Evolutionary conservation across 2,113 vertebrate genomes (phyloP), one percentile per base, ranked within the genome.

Genomic region (Urocitellus parryii): DNA sequence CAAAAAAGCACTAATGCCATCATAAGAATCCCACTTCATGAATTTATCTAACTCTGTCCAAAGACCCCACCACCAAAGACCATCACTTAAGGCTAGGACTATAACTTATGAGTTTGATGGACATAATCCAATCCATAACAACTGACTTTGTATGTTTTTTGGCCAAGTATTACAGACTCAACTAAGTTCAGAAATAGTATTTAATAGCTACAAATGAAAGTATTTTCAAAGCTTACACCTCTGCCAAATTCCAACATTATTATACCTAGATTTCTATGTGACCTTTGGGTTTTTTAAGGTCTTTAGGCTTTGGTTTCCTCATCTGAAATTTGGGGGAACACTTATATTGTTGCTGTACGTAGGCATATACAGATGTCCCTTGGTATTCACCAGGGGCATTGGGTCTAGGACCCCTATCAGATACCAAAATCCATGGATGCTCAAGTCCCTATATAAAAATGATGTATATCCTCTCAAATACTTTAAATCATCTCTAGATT

Each of bases 151-250:
- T 68, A 61, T 76, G 4, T 81, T 88, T 79, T 96, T n/a, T 72
- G 67, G 18, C 42, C 27, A 90, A 70, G 34, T 32, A 39, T 65
- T 83, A 68, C 2, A 93, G 27, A 58, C 4, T 9, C 39, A n/a
- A 82, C 7, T 91, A 17, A 16, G 58, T 91, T 13, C 45, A 89
- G 48, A 91, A 89, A 85, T 91, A 42, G 56, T 74, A 78, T 77
- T 27, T 86, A 79, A 82, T 11, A 53, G 5, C 37, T 74, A 58
- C 77, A 58, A 83, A 48, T 48, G 51, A 88, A 27, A 53, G 37
- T 39, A 2, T 37, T 94, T 67, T 1, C 27, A 82, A 94, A 77
- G 58, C 34, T 25, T 29, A 20, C 16, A 20, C 58, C 2, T 83
- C 24, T 82, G 24, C 56, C 63, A 63, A n/a, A 78, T 67, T 56